phyloP scores from a whole-genome alignment of 2,888 invertebrate species.

The Masnerella sp. region DNA sequence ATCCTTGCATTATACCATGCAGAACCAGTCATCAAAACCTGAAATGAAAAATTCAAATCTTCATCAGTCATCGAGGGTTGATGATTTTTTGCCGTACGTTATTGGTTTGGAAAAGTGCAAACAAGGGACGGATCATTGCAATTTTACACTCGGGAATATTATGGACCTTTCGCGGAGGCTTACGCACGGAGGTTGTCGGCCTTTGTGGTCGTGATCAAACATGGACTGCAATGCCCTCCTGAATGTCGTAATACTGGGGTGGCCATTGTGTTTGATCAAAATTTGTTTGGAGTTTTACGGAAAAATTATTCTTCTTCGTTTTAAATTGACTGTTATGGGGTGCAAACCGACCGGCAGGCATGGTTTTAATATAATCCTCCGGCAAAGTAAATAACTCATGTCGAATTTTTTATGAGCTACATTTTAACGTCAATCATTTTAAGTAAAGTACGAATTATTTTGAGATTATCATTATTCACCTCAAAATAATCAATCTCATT shows the following conservation, averaged over 20 bases:
- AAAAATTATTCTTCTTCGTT: conserved; percentile 14
- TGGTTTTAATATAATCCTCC: not conserved
- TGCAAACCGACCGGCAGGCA: not conserved
- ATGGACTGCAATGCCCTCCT: conserved; percentile 17
- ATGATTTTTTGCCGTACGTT: not conserved
- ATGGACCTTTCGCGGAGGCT: conserved; percentile 29
- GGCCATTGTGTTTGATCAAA: conserved; percentile 34
- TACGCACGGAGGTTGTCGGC: conserved; percentile 39
- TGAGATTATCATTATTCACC: too few species aligned
- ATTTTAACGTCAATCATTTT: too few species aligned
- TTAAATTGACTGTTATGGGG: not conserved
- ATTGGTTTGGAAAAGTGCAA: conserved; percentile 17
- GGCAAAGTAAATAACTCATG: not conserved
- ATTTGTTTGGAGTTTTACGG: conserved; percentile 12
- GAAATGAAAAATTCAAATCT: not conserved
- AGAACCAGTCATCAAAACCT: not conserved
- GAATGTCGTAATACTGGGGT: conserved; percentile 26
- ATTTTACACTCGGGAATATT: conserved; percentile 27
- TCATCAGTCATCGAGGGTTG: not conserved
- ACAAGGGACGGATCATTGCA: conserved; percentile 11
- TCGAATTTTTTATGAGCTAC: not conserved
- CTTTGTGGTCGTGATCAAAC: conserved; percentile 49
- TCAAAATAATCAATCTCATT: too few species aligned
- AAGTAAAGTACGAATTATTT: too few species aligned
- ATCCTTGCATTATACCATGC: not conserved